Evolutionary conservation across 2,888 invertebrate genomes (phyloP), one percentile per base, ranked within the genome.

Genomic region (Pollenia angustigena): DNA sequence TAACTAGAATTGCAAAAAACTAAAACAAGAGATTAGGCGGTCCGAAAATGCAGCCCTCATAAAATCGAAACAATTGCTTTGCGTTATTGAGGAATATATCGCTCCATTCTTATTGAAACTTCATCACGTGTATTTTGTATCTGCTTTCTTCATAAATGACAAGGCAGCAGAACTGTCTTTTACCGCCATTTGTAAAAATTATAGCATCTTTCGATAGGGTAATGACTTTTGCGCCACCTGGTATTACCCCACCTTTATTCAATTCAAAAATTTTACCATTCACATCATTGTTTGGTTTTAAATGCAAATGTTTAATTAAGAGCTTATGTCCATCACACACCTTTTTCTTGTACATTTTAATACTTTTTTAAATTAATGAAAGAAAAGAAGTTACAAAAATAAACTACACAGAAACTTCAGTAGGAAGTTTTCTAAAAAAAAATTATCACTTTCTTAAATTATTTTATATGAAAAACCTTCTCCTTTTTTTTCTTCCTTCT

Each of bases 271-370:
- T 52, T 8, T 44, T 23, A n/a, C 8, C 66, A 66, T 48, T 4
- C 66, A 48, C 46, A 56, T 68, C 60, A 60, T 71, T 10, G 4
- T 58, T 54, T 18, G n/a, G 7, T 64, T 75, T 42, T 18, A 7
- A 52, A 18, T 75, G 44, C 40, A 16, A 40, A 12, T 6, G 16
- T 23, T 50, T 74, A 50, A 50, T 78, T 60, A 78, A 60, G 32
- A 54, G 76, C 69, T 48, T 62, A 40, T n/a, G 23, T 79, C 42
- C 68, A 81, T 44, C 40, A 74, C 85, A 85, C 85, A 78, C 85
- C 85, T 78, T 81, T 85, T 81, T 81, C 50, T 81, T 76, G 75
- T 80, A 32, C 1, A 23, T 44, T 58, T 72, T 68, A 71, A 74
- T 48, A 62, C 18, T 64, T 16, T 40, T 75, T 10, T 32, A 74